A percentile compares a stretch with the other conserved stretches of the same genome.
Evolutionary conservation across 2,888 invertebrate species (phyloP).

Genomic region (Calameuta idolon): DNA sequence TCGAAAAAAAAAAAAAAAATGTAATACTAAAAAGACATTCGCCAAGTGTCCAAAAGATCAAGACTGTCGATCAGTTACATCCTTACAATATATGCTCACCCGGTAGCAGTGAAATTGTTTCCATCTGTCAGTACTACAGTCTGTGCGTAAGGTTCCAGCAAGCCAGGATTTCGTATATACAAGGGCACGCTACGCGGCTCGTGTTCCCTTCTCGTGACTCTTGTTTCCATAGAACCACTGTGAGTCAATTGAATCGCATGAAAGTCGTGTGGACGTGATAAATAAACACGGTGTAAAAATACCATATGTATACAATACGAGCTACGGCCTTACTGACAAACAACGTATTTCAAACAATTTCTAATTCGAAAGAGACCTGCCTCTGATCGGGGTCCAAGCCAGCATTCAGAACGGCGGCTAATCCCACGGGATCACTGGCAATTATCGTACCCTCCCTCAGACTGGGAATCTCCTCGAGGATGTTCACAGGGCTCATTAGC

Average conservation of each 20-base stretch:
- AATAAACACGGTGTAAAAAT: too few species aligned
- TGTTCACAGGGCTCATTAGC: too few species aligned
- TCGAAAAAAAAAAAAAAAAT: too few species aligned
- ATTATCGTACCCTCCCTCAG: conserved; percentile 31
- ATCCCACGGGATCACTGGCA: conserved; percentile 31
- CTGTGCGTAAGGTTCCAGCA: conserved; percentile 22
- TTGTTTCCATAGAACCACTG: background rate
- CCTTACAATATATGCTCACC: conserved; percentile 20
- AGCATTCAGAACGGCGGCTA: conserved; percentile 31
- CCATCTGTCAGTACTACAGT: conserved; percentile 23
- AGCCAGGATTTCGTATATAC: conserved; percentile 23
- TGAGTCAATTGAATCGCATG: background rate
- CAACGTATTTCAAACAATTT: too few species aligned
- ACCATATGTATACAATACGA: too few species aligned
- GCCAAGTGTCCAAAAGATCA: too few species aligned
- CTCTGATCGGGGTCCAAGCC: conserved; percentile 25
- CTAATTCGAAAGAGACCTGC: too few species aligned
- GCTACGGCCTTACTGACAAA: too few species aligned
- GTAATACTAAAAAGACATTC: too few species aligned
- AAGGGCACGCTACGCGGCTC: conserved; percentile 27
- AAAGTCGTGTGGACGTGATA: background rate
- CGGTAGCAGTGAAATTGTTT: conserved; percentile 28
- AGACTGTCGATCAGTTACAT: too few species aligned
- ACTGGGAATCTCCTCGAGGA: too few species aligned
- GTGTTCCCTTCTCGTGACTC: conserved; percentile 25